phyloP scores from a whole-genome alignment of 2,113 vertebrate genomes.

The Bos indicus region DNA sequence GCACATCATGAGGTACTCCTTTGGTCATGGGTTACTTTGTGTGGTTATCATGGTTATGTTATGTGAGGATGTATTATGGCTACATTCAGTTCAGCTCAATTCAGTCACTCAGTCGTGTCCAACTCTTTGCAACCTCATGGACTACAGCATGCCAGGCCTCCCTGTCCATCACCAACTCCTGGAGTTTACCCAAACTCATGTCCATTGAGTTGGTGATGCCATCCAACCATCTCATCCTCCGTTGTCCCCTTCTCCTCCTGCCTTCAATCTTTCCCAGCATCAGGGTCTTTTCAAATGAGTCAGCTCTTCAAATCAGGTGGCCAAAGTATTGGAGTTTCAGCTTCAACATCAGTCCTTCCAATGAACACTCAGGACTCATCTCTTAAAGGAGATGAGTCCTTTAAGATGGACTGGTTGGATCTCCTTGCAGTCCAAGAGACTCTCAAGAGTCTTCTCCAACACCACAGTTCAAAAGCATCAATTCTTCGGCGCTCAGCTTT shows the following conservation, averaged over 20 bases:
- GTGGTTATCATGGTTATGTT: background rate
- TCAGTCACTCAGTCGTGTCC: background rate
- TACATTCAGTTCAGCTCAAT: background rate
- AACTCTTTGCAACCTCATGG: background rate
- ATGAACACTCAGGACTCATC: background rate
- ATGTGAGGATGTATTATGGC: background rate
- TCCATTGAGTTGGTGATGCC: background rate
- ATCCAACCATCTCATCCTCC: background rate
- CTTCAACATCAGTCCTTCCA: background rate
- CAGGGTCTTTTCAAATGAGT: background rate
- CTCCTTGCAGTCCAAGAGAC: background rate
- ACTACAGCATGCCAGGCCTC: background rate
- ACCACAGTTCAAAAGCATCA: background rate
- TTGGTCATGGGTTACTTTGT: background rate
- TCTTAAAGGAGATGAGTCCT: background rate
- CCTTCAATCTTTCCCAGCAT: background rate
- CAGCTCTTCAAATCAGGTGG: background rate
- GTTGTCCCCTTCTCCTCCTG: background rate
- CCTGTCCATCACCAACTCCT: background rate
- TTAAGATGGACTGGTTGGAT: background rate
- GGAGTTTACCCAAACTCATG: background rate
- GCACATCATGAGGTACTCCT: background rate
- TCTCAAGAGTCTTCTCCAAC: background rate
- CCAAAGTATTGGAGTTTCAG: background rate
- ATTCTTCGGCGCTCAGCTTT: rapidly evolving